Conservation (phyloP, 2,888 invertebrate genomes). For the Hemicrepidius hirtus region DNA sequence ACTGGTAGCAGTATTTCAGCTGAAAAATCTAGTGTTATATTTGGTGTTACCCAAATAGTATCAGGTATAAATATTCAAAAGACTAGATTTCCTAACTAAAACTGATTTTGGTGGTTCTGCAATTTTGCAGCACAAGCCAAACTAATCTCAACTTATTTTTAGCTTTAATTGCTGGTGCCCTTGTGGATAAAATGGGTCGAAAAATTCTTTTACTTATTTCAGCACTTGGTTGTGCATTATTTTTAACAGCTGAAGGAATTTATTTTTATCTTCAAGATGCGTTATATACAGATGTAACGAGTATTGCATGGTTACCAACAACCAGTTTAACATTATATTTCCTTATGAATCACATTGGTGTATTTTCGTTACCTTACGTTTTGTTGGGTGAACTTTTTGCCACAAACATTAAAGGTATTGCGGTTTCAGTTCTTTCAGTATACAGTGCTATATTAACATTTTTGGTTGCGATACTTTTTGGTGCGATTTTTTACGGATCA, state of each 20-base stretch:
- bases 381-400: constrained; percentile 80
- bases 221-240: constrained; percentile 74
- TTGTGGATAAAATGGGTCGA: constrained; percentile 75
- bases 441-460: constrained; percentile 76
- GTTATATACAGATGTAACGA: constrained; percentile 67
- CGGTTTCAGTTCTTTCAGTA: constrained; percentile 76
- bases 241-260: constrained; percentile 73
- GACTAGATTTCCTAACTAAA: too few species aligned
- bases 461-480: constrained; percentile 76
- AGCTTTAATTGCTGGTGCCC: neutral
- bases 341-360: constrained; percentile 76
- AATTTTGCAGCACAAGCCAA: too few species aligned
- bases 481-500: constrained; percentile 73
- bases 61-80: constrained; percentile 69
- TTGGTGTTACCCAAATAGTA: constrained; percentile 76
- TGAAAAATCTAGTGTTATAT: constrained; percentile 75
- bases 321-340: constrained; percentile 76
- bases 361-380: constrained; percentile 78
- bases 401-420: constrained; percentile 77
- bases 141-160: too few species aligned
- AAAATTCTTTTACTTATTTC: constrained; percentile 75
- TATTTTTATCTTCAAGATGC: constrained; percentile 75
- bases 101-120: too few species aligned
- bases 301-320: constrained; percentile 74
- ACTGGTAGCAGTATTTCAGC: constrained; percentile 74